phyloP scores from a whole-genome alignment of 2,888 invertebrate genomes.

The Ormyrus rosae region DNA sequence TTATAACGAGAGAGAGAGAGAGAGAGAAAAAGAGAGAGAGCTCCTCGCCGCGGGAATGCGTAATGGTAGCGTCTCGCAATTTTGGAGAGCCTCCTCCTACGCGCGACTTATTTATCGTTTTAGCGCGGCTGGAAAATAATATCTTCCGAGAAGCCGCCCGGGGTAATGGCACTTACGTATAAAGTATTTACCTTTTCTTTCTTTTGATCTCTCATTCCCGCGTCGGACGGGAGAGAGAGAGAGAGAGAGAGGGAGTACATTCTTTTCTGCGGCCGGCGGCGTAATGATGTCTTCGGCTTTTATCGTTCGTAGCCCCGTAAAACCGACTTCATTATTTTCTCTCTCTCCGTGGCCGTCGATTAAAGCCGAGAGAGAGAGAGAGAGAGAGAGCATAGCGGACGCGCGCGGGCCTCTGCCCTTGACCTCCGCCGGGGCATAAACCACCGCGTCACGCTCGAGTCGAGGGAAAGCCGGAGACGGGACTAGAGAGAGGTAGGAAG shows the following conservation, averaged over 20 bases:
- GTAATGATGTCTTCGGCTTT: conserved; percentile 46
- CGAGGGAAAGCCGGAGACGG: neutral
- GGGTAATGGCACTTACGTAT: conserved; percentile 36
- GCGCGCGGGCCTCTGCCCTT: conserved; percentile 19
- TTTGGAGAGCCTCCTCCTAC: conserved; percentile 23
- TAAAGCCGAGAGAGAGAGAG: conserved; percentile 13
- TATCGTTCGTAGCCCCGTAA: conserved; percentile 43
- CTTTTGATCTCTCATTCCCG: conserved; percentile 37
- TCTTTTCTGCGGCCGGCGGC: neutral
- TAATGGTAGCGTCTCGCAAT: conserved; percentile 52
- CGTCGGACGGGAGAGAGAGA: too few relatives aligned
- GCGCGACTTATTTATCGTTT: conserved; percentile 49
- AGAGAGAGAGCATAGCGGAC: too few relatives aligned
- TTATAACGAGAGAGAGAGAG: conserved; percentile 39
- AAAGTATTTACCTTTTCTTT: conserved; percentile 52
- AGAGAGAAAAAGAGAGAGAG: conserved; percentile 12
- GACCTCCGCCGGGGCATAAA: conserved; percentile 29
- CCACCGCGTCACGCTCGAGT: conserved; percentile 44
- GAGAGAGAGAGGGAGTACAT: neutral
- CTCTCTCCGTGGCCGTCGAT: conserved; percentile 27
- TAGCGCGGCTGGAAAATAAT: conserved; percentile 40
- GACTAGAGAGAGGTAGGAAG: too few relatives aligned
- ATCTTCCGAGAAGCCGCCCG: conserved; percentile 55
- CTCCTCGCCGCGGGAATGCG: conserved; percentile 38
- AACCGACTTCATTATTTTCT: conserved; percentile 51